These are phyloP conservation scores for Catostomus latipinnis DNA, from an alignment of 2,797 vertebrate species.

Conservation along the genomic window DNA sequence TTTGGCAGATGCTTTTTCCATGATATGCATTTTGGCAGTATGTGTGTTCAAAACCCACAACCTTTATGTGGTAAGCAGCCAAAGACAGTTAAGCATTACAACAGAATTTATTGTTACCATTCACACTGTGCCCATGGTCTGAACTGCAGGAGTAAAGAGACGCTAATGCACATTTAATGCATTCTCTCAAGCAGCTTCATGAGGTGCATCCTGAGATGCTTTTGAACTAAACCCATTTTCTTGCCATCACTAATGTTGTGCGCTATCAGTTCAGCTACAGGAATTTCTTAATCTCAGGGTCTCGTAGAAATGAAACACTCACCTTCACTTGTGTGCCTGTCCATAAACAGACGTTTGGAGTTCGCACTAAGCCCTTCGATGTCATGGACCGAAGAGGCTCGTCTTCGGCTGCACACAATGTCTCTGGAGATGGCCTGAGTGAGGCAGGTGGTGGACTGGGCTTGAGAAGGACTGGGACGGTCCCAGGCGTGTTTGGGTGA, in stretches of 20 bases:
- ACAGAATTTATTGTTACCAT: conserved; percentile 81
- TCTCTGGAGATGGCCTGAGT: conserved; percentile 90
- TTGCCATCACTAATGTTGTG: too few relatives aligned
- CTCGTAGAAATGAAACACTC: conserved; percentile 48
- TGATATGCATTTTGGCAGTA: too few relatives aligned
- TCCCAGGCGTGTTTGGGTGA: conserved; percentile 93
- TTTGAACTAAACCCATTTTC: too few relatives aligned
- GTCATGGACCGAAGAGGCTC: conserved; percentile 95
- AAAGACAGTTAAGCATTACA: conserved; percentile 74
- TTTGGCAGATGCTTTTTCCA: too few relatives aligned
- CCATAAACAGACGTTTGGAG: conserved; percentile 88
- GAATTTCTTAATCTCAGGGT: too few relatives aligned
- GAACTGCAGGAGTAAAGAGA: conserved; percentile 76
- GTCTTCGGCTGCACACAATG: conserved; percentile 90
- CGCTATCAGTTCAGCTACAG: too few relatives aligned
- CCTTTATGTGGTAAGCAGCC: conserved; percentile 75
- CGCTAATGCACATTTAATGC: neutral
- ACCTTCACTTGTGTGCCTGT: conserved; percentile 93
- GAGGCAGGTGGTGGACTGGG: conserved; percentile 86
- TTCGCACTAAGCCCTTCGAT: conserved; percentile 91
- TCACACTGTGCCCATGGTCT: conserved; percentile 88
- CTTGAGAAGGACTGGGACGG: conserved; percentile 85
- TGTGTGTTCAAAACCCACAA: too few relatives aligned
- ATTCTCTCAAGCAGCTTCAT: too few relatives aligned
- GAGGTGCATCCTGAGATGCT: too few relatives aligned